phyloP scores from a whole-genome alignment of 2,888 invertebrate genomes.

The Lobophora halterata region DNA sequence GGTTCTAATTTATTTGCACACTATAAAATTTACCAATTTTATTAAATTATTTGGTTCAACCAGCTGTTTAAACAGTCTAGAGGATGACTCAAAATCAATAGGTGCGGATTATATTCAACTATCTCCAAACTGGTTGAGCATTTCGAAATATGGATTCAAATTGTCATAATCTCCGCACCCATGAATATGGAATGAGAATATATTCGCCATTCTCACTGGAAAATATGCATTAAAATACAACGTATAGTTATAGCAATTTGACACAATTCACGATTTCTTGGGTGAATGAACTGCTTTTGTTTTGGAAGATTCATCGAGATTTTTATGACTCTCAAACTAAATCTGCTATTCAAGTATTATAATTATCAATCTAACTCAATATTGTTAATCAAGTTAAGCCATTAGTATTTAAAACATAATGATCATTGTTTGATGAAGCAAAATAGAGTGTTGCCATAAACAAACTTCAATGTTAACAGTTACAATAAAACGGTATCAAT shows the following conservation, averaged over 20 bases:
- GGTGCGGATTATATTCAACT: conserved; percentile 19
- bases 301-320: conserved; percentile 1
- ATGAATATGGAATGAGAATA: conserved; percentile 25
- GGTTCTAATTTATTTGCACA: too few species aligned
- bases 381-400: too few species aligned
- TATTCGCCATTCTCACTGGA: conserved; percentile 25
- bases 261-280: conserved; percentile 18
- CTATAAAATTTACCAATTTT: too few species aligned
- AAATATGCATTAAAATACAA: conserved; percentile 27
- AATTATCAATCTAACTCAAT: too few species aligned
- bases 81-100: conserved; percentile 22
- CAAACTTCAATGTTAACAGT: too few species aligned
- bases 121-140: conserved; percentile 23
- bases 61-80: neutral
- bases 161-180: conserved; percentile 29
- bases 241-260: conserved; percentile 20
- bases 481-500: too few species aligned
- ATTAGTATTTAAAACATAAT: too few species aligned
- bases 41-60: neutral
- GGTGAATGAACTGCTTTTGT: conserved; percentile 13
- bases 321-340: too few species aligned
- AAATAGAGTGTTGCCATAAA: too few species aligned
- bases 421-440: too few species aligned
- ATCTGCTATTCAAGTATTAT: too few species aligned
- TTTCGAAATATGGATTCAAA: conserved; percentile 23